Conservation (phyloP, 2,888 invertebrate genomes). For the Sthenelais limicola region DNA sequence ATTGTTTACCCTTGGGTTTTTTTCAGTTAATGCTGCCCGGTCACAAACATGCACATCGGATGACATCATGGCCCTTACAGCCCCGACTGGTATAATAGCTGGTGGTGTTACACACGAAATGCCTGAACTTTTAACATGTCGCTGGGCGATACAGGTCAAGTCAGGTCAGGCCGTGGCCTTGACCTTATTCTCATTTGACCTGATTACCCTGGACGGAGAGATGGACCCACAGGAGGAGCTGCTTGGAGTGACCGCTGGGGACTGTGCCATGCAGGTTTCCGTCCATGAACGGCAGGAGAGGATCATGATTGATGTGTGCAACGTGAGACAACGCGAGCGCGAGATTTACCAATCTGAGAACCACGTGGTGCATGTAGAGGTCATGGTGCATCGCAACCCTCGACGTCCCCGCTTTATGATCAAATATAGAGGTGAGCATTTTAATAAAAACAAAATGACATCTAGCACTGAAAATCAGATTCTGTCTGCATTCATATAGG, state of each 20-base stretch:
- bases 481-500: too few relatives aligned
- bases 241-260: neutral
- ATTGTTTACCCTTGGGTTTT: too few relatives aligned
- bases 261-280: slow-evolving; percentile 32
- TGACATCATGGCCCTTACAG: neutral
- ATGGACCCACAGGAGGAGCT: neutral
- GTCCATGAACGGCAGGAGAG: slow-evolving; percentile 30
- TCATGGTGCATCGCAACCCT: slow-evolving; percentile 22
- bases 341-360: slow-evolving; percentile 28
- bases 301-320: slow-evolving; percentile 39
- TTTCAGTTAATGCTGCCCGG: slow-evolving; percentile 22
- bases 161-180: slow-evolving; percentile 32
- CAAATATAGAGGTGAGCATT: slow-evolving; percentile 31
- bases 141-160: slow-evolving; percentile 37
- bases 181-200: slow-evolving; percentile 37
- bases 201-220: slow-evolving; percentile 22
- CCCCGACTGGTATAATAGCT: slow-evolving; percentile 27
- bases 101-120: slow-evolving; percentile 27
- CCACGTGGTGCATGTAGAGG: slow-evolving; percentile 14
- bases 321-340: slow-evolving; percentile 20
- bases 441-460: too few relatives aligned
- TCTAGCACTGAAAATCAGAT: too few relatives aligned
- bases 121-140: slow-evolving; percentile 25
- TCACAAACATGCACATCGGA: slow-evolving; percentile 26
- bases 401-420: slow-evolving; percentile 32